These are phyloP conservation scores for Lepidochitona cinerea DNA, from an alignment of 2,888 invertebrate genomes.

Conservation along the genomic window DNA sequence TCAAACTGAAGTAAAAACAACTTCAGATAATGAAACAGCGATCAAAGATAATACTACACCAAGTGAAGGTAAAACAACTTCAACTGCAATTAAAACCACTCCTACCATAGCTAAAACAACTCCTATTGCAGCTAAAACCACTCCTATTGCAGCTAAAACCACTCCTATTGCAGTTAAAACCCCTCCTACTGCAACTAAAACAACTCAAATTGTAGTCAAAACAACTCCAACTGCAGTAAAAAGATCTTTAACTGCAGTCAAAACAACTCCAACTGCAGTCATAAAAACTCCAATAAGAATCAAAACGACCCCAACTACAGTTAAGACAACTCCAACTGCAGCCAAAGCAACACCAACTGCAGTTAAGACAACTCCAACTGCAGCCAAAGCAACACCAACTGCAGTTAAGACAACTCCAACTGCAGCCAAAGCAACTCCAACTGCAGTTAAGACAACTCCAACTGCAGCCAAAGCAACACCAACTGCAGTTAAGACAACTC, in stretches of 20 bases:
- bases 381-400: neutral
- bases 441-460: neutral
- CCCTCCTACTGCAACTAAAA: neutral
- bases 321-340: neutral
- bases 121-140: neutral
- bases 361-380: neutral
- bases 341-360: neutral
- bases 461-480: neutral
- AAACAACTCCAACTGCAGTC: neutral
- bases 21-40: neutral
- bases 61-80: neutral
- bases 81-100: neutral
- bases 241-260: neutral
- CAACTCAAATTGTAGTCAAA: neutral
- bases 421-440: neutral
- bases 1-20: neutral
- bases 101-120: neutral
- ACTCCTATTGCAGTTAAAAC: neutral
- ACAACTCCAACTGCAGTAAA: neutral
- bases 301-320: neutral
- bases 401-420: neutral
- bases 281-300: neutral
- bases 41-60: neutral
- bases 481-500: neutral
- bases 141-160: neutral